Percentiles rank a stretch among this genome's conserved stretches.
These are phyloP conservation scores for Stegana nigrithorax DNA, from an alignment of 2,888 invertebrate genomes.

Conservation along the genomic window DNA sequence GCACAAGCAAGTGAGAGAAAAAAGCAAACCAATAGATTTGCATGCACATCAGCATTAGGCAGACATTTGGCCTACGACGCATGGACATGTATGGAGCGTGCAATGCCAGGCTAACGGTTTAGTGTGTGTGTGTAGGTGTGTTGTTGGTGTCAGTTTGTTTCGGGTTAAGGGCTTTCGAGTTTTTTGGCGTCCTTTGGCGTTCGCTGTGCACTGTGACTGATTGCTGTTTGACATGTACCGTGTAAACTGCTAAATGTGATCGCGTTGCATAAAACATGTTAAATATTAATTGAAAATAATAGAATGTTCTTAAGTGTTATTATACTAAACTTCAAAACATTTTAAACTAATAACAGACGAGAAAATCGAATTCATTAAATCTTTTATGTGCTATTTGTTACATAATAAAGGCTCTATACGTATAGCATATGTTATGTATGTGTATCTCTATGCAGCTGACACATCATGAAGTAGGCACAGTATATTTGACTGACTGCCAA, in stretches of 20 bases:
- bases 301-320: too few relatives aligned
- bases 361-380: too few relatives aligned
- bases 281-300: not conserved
- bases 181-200: too few relatives aligned
- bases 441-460: too few relatives aligned
- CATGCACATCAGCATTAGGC: constrained; percentile 57
- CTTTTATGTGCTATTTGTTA: too few relatives aligned
- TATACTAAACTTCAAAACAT: too few relatives aligned
- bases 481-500: not conserved
- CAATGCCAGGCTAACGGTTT: too few relatives aligned
- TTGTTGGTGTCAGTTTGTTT: not conserved
- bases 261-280: not conserved
- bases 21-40: constrained; percentile 47
- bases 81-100: not conserved
- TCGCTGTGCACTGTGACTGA: constrained; percentile 16
- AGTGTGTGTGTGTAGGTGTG: not conserved
- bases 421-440: too few relatives aligned
- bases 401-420: too few relatives aligned
- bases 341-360: too few relatives aligned
- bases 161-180: too few relatives aligned
- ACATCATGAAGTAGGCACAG: too few relatives aligned
- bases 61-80: constrained; percentile 28
- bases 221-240: constrained; percentile 5
- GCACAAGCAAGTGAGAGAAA: not conserved
- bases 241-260: not conserved